phyloP scores from a whole-genome alignment of 2,888 invertebrate species.

The Unio pictorum region DNA sequence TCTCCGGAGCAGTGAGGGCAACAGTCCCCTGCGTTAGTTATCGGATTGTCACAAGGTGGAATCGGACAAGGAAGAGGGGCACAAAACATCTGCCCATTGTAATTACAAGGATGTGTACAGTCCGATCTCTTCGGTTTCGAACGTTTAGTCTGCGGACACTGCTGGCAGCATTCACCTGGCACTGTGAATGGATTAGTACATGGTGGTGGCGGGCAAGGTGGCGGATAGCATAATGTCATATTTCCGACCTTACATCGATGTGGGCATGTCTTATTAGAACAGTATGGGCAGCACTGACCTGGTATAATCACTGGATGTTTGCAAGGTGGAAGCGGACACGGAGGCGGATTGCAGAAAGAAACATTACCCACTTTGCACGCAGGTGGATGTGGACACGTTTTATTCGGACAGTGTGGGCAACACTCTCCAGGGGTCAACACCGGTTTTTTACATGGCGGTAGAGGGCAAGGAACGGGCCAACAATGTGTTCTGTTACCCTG shows the following conservation, averaged over 20 bases:
- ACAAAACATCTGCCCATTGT: too few relatives aligned
- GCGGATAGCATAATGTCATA: slow-evolving; percentile 18
- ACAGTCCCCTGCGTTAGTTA: too few relatives aligned
- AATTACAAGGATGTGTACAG: too few relatives aligned
- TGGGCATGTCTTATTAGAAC: slow-evolving; percentile 17
- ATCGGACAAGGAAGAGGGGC: too few relatives aligned
- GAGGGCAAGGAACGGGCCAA: slow-evolving; percentile 22
- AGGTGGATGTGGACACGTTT: background rate
- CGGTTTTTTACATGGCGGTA: slow-evolving; percentile 13
- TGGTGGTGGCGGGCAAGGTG: slow-evolving; percentile 18
- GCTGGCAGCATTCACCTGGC: slow-evolving; percentile 15
- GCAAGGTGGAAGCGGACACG: slow-evolving; percentile 20
- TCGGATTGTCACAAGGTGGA: too few relatives aligned
- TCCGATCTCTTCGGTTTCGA: too few relatives aligned
- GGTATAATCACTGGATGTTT: slow-evolving; percentile 12
- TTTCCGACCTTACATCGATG: slow-evolving; percentile 19
- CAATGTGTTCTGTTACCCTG: slow-evolving; percentile 1
- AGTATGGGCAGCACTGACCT: slow-evolving; percentile 24
- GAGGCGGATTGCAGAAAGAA: slow-evolving; percentile 13
- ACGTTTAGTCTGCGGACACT: slow-evolving; percentile 9
- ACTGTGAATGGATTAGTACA: slow-evolving; percentile 14
- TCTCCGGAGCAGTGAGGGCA: too few relatives aligned
- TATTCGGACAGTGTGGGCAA: slow-evolving; percentile 19
- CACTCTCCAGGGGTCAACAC: slow-evolving; percentile 20
- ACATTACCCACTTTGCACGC: too few relatives aligned